Conservation (phyloP, 2,888 invertebrate species). For the Drosophila mulleri region DNA sequence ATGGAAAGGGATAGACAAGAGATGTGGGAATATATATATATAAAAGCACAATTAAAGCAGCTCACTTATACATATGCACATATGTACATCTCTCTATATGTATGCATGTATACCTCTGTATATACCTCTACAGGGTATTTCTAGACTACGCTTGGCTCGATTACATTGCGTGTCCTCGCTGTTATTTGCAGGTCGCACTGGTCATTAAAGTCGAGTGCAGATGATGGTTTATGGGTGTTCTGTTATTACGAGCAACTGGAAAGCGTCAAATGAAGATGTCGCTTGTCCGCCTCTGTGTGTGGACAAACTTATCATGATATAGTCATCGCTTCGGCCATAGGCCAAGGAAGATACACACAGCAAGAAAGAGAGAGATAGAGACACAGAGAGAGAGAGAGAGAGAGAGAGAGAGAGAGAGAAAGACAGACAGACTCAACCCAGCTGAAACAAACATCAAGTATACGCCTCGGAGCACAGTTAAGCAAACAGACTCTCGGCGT, state of each 20-base stretch:
- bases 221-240: slow-evolving; percentile 49
- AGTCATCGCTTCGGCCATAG: not conserved
- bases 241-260: slow-evolving; percentile 17
- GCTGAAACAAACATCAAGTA: slow-evolving; percentile 52
- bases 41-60: no score
- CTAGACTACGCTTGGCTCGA: no score
- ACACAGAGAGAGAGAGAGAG: no score
- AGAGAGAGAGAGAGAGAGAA: no score
- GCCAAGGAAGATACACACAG: not conserved
- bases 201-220: slow-evolving; percentile 51
- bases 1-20: not conserved
- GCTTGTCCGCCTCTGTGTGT: slow-evolving; percentile 16
- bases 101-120: no score
- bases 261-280: slow-evolving; percentile 45
- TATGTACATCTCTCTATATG: not conserved
- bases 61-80: not conserved
- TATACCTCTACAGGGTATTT: not conserved
- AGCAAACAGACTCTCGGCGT: not conserved
- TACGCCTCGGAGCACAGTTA: slow-evolving; percentile 34
- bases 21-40: not conserved
- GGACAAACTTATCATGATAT: slow-evolving; percentile 43
- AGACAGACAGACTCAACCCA: not conserved
- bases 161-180: not conserved
- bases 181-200: slow-evolving; percentile 35
- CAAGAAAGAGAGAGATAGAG: no score